Conservation (phyloP, 2,797 vertebrate species). For the Tiaroga cobitis region DNA sequence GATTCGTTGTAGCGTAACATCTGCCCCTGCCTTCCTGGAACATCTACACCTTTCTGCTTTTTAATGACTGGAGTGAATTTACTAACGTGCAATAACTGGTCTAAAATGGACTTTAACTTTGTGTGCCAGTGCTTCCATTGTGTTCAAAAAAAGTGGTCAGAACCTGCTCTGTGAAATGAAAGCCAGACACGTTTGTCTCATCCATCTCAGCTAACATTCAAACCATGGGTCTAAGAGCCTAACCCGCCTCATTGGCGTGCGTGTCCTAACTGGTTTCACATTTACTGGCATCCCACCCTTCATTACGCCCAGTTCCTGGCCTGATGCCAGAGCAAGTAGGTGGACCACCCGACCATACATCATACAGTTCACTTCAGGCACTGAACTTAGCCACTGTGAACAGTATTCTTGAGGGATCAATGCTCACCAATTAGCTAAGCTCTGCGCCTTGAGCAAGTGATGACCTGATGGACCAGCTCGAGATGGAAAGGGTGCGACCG, state of each 20-base stretch:
- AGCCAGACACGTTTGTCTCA: conserved; percentile 16
- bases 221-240: conserved; percentile 29
- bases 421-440: conserved; percentile 89
- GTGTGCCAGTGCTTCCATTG: neutral
- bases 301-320: conserved; percentile 27
- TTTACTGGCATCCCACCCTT: conserved; percentile 69
- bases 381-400: conserved; percentile 92
- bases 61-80: neutral
- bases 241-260: neutral
- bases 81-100: neutral
- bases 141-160: neutral
- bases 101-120: conserved; percentile 7
- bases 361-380: conserved; percentile 83
- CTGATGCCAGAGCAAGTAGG: conserved; percentile 22
- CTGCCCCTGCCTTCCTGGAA: neutral
- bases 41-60: neutral
- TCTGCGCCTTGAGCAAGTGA: conserved; percentile 83
- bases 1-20: neutral
- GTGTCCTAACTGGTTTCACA: conserved; percentile 65
- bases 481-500: neutral
- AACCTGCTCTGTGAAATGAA: conserved; percentile 2
- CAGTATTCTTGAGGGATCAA: conserved; percentile 83
- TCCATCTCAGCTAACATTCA: conserved; percentile 18
- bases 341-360: conserved; percentile 44
- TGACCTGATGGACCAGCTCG: conserved; percentile 57